phyloP scores from a whole-genome alignment of 2,113 vertebrate genomes.

The Pangasianodon hypophthalmus region DNA sequence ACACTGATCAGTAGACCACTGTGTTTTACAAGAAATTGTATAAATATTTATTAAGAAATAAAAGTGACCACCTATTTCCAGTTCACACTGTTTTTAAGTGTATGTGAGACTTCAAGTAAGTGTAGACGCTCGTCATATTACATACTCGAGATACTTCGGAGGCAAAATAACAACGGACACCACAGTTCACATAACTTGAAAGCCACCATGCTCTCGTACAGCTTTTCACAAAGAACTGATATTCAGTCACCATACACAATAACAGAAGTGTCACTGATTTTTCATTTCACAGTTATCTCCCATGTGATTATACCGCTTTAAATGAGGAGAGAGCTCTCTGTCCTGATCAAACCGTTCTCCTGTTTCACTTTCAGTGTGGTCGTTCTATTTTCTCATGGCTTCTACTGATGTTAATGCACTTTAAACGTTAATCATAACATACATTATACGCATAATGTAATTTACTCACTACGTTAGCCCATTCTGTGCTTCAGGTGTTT shows the following conservation, averaged over 20 bases:
- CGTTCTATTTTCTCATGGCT: not conserved
- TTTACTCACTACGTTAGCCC: not conserved
- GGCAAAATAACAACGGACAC: slow-evolving; percentile 27
- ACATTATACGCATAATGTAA: slow-evolving; percentile 4
- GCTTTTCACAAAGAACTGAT: slow-evolving; percentile 49
- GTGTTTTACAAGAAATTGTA: slow-evolving; percentile 49
- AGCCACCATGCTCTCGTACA: slow-evolving; percentile 56
- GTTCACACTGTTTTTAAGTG: slow-evolving; percentile 52
- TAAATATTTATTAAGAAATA: slow-evolving; percentile 68
- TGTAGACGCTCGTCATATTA: slow-evolving; percentile 37
- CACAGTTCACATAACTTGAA: slow-evolving; percentile 48
- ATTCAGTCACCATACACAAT: slow-evolving; percentile 30
- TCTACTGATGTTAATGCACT: slow-evolving; percentile 10
- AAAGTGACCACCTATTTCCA: slow-evolving; percentile 58
- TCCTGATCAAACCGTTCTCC: not conserved
- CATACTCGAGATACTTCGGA: slow-evolving; percentile 43
- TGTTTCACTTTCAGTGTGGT: not conserved
- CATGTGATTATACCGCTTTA: not conserved
- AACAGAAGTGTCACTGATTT: slow-evolving; percentile 13
- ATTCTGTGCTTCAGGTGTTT: slow-evolving; percentile 23
- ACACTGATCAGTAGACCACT: slow-evolving; percentile 8
- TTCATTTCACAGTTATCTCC: slow-evolving; percentile 6
- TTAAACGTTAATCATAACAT: not conserved
- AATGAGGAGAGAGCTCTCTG: not conserved
- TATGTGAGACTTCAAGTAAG: slow-evolving; percentile 35